Base-by-base conservation (phyloP, 2,888 invertebrate genomes). In the Plebejus melissa region DNA sequence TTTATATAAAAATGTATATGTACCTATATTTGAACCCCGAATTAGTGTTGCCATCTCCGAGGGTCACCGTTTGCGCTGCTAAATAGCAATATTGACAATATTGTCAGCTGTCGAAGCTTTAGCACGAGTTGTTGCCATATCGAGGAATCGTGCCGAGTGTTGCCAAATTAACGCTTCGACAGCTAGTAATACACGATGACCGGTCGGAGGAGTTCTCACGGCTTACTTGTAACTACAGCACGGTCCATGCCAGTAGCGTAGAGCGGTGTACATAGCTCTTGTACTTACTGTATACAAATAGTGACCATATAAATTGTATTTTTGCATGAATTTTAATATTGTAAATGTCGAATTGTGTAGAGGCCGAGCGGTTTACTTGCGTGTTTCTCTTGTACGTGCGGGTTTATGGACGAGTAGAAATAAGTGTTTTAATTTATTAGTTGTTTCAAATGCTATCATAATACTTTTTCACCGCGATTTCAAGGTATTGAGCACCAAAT, bases 291-390 rank as follows among this genome's bases (percentile, higher is more conserved):
- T 83, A 83, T 82, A 83, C 78, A 71, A 71, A 82, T 84, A 85
- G 82, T 81, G 79, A 80, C 79, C 81, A 83, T 81, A 83, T 83
- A 82, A 83, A 85, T 81, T 81, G 84, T 86, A 86, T 86, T 86
- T 86, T 86, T 86, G 85, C 86, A 86, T 86, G 84, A 85, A 75
- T 79, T 84, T 81, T 79, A 80, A 81, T 82, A 82, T 80, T 82
- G 78, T 81, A 79, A 77, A 78, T 77, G 80, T 78, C 77, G 74
- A 77, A 75, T 77, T 78, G 80, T 81, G 80, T 76, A 75, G 70
- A 46, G 74, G 77, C 76, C 77, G 78, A 81, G 82, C 81, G 82
- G 80, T 82, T 82, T 82, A 81, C 82, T 81, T 80, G 79, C 78
- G 75, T 76, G 80, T 80, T 81, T 77, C 60, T 54, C 32, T 38